Evolutionary conservation across 2,797 vertebrate genomes (phyloP).

Genomic region (Chelon auratus): DNA sequence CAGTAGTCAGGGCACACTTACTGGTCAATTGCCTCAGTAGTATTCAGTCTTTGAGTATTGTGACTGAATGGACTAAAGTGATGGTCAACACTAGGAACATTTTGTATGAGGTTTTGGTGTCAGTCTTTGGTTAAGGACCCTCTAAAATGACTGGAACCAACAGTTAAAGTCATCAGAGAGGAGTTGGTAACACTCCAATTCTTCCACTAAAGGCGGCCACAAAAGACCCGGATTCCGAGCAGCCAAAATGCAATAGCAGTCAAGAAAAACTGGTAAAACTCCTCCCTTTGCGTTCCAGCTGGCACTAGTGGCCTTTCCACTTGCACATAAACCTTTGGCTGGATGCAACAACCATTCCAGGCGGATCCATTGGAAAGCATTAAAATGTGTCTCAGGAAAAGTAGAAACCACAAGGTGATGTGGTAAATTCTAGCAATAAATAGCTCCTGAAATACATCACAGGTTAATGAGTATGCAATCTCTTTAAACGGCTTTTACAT

Average conservation of each 20-base stretch:
- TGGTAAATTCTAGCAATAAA: not conserved
- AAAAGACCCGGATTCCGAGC: slow-evolving; percentile 4
- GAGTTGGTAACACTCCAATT: slow-evolving; percentile 1
- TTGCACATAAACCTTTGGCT: slow-evolving; percentile 7
- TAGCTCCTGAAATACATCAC: not conserved
- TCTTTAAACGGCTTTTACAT: slow-evolving; percentile 14
- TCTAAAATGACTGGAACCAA: not conserved
- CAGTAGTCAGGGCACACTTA: not conserved
- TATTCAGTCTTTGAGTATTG: not conserved
- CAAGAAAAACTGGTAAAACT: slow-evolving; percentile 2
- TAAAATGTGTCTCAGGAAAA: slow-evolving; percentile 14
- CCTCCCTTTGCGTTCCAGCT: not conserved
- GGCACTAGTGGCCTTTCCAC: slow-evolving; percentile 29
- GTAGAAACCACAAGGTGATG: not conserved
- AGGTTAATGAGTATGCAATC: slow-evolving; percentile 9
- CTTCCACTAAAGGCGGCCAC: not conserved
- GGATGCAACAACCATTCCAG: slow-evolving; percentile 25
- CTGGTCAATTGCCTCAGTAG: too few species aligned
- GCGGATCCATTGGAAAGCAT: not conserved
- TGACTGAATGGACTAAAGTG: not conserved
- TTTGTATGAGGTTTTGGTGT: slow-evolving; percentile 8
- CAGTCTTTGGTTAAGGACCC: not conserved
- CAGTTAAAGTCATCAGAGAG: slow-evolving; percentile 8
- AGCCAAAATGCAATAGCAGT: slow-evolving; percentile 8
- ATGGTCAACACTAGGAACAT: not conserved